Percentiles rank a stretch among this genome's conserved stretches.
These are phyloP conservation scores for Craterocephalus amniculus DNA, from an alignment of 2,797 vertebrate species.

Conservation along the genomic window DNA sequence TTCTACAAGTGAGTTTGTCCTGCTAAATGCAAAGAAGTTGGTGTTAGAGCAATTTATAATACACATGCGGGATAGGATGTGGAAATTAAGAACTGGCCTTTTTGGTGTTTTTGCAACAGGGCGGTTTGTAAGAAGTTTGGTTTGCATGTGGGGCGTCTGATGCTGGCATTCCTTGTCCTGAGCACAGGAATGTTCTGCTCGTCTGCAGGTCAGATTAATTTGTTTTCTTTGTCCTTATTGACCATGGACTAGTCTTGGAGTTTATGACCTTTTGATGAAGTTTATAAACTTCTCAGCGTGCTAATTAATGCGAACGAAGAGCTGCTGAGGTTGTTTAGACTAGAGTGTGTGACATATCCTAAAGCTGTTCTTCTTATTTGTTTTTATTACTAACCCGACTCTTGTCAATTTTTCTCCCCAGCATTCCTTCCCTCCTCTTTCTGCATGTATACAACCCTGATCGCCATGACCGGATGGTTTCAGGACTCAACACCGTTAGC, in stretches of 20 bases:
- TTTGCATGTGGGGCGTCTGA: constrained; percentile 94
- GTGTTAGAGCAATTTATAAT: neutral
- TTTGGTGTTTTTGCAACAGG: constrained; percentile 75
- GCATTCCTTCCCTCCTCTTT: constrained; percentile 97
- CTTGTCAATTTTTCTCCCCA: constrained; percentile 59
- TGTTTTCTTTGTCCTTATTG: neutral
- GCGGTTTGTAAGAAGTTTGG: constrained; percentile 99
- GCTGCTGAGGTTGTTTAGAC: neutral
- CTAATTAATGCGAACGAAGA: neutral
- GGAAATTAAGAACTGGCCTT: constrained; percentile 7
- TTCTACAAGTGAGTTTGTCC: constrained; percentile 97
- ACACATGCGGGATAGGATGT: neutral
- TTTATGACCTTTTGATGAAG: neutral
- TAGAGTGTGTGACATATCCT: neutral
- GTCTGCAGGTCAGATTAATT: constrained; percentile 87
- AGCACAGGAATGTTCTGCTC: constrained; percentile 98
- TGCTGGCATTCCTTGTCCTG: constrained; percentile 95
- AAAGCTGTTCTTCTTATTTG: neutral
- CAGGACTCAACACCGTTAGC: constrained; percentile 91
- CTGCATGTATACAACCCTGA: constrained; percentile 95
- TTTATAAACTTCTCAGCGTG: neutral
- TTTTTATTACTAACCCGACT: constrained; percentile 1
- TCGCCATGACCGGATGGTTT: constrained; percentile 98
- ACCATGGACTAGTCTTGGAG: too few species aligned
- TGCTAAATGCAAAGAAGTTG: constrained; percentile 6